phyloP scores from a whole-genome alignment of 2,888 invertebrate genomes.

The Dorcus hopei region DNA sequence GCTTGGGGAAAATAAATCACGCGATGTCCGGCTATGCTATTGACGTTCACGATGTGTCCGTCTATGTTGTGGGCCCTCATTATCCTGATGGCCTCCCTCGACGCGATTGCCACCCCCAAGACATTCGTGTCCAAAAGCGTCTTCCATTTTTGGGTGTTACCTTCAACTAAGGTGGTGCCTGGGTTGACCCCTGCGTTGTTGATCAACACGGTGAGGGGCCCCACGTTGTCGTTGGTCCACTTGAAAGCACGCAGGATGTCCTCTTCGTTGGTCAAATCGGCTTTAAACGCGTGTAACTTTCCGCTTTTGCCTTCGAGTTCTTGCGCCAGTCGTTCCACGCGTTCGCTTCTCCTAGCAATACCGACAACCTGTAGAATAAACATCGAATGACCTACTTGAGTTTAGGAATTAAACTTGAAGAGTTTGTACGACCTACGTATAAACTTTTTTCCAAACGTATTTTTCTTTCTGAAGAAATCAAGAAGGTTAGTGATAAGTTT shows the following conservation, averaged over 20 bases:
- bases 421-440: too few relatives aligned
- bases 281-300: constrained; percentile 4
- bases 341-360: constrained; percentile 2
- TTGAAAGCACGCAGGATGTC: constrained; percentile 3
- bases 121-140: constrained; percentile 11
- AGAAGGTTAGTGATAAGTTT: too few relatives aligned
- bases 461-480: too few relatives aligned
- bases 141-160: constrained; percentile 5
- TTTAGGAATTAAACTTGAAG: too few relatives aligned
- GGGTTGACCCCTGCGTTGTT: constrained; percentile 2
- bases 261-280: constrained; percentile 7
- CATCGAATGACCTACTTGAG: too few relatives aligned
- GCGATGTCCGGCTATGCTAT: constrained; percentile 7
- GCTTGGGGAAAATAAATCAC: not conserved
- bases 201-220: constrained; percentile 1
- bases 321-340: not conserved
- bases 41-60: constrained; percentile 12
- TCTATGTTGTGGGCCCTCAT: constrained; percentile 6
- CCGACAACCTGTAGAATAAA: constrained; percentile 1
- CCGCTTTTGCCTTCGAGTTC: not conserved
- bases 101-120: not conserved
- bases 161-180: not conserved
- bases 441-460: too few relatives aligned
- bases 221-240: constrained; percentile 1
- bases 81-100: constrained; percentile 5